Percentiles rank a stretch among this genome's conserved stretches.
phyloP scores from a whole-genome alignment of 30 jellyfish, hydroid and myxozoan genomes.

The Nemopilema nomurai region DNA sequence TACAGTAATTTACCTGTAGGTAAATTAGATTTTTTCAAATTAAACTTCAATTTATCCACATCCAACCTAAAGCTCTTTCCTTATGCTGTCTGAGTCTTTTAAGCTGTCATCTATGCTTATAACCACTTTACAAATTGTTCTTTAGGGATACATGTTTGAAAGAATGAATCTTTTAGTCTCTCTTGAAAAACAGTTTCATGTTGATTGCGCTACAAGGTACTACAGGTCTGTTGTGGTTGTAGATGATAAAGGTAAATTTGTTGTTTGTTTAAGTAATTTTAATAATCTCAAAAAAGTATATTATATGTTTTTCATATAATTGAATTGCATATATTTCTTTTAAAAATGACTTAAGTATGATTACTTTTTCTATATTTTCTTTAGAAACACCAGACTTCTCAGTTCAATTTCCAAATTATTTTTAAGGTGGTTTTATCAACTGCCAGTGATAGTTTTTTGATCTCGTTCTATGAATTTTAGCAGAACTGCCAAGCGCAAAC shows the following conservation, averaged over 20 bases:
- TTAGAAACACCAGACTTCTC: not conserved
- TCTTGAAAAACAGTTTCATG: not conserved
- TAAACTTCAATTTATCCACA: not conserved
- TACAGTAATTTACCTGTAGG: not conserved
- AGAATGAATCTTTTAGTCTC: constrained; percentile 3
- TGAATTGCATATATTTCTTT: not conserved
- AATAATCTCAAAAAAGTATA: not conserved
- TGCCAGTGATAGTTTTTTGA: not conserved
- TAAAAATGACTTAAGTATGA: not conserved
- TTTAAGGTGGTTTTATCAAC: not conserved
- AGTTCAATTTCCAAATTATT: not conserved
- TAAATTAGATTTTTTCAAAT: not conserved
- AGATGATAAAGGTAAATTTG: constrained; percentile 13
- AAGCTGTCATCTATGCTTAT: not conserved
- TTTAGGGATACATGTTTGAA: constrained; percentile 9
- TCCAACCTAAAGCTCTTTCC: not conserved
- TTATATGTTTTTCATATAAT: not conserved
- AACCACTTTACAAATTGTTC: constrained; percentile 1
- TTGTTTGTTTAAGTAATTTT: not conserved
- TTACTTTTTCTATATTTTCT: not conserved
- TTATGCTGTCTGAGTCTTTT: not conserved
- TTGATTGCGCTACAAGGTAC: constrained; percentile 10
- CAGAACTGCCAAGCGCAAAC: not conserved
- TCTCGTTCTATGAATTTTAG: not conserved
- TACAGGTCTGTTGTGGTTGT: constrained; percentile 15